Evolutionary conservation across 1,140 invertebrate species (phyloP), one percentile per base, ranked within the genome.

Genomic region (Rhysida immarginata): DNA sequence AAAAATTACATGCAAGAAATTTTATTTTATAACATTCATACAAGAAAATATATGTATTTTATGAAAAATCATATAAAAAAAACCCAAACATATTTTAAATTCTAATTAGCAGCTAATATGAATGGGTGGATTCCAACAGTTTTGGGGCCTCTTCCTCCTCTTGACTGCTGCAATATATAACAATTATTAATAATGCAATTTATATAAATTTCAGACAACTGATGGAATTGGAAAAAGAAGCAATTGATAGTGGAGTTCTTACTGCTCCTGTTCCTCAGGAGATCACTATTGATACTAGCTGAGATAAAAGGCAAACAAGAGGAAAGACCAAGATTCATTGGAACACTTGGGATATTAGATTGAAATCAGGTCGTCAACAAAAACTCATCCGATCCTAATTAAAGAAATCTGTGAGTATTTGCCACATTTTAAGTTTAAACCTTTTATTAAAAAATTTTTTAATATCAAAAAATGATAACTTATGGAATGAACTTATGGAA

Each of bases 191-290:
- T 5, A 44, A 27, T 1, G 35, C 24, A 52, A 27, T 61, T 58
- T 58, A 24, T 50, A 54, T 29, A 55, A 52, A 42, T 61, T 65
- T 26, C 61, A 69, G 69, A 58, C 65, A 69, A 58, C 55, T 70
- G 13, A 63, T 60, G 8, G 62, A 63, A 20, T 56, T 72, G 25
- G 63, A 69, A 43, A 64, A 62, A 57, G 70, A 71, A 60, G 68
- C 67, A 14, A 20, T 64, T 29, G 57, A 58, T n/a, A 60, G 62
- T 24, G 67, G 64, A 8, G 56, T 69, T 0, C 63, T 69, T 5
- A 27, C 64, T 20, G 64, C 66, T 0, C 52, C 60, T 20, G 60
- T 54, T 26, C 54, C 53, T 24, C 44, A n/a, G 8, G 44, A 46
- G 18, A 46, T 46, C 18, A 3, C 16, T 5, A 20, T 46, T 35